Evolutionary conservation across 2,797 vertebrate species (phyloP), one percentile per base, ranked within the genome.

Genomic region (Gobio occitaniae): DNA sequence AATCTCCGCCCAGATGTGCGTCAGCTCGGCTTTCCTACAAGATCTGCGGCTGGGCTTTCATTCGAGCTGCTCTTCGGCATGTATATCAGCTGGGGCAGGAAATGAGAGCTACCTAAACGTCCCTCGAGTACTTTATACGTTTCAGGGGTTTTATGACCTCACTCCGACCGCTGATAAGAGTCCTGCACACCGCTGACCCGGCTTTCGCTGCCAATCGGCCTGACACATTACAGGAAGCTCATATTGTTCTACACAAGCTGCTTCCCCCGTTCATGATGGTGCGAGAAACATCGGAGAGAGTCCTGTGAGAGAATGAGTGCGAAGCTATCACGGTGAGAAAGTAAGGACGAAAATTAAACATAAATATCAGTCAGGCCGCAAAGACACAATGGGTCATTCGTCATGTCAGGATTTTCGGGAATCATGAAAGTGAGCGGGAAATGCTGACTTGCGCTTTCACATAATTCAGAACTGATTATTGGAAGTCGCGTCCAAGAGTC

Each of bases 221-320:
- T 69, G 85, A 92, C 91, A 90, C 86, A 48, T 90, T 91, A 87
- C 90, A 94, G 94, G 94, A 95, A 95, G 90, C 83, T 32, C 90
- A 89, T 91, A 94, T 94, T 95, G 93, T 95, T 94, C 88, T 86
- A 85, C 89, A 93, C 92, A 94, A 93, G 93, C 90, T 89, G 90
- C 89, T 95, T 94, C 92, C 93, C 83, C 75, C 63, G 21, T 84
- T 85, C 70, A 84, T 80, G 47, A 52, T 81, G 78, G 38, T 59
- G 82, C 54, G 15, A 44, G 36, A 71, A 48, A 47, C 54, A 80
- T 38, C 21, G 44, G 4, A 88, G 86, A 84, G 36, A 68, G 56
- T 74, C 17, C 36, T 52, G 47, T 17, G 38, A 83, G 13, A 87
- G 89, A 89, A 91, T 89, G 85, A 84, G 25, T 75, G 86, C 48